phyloP scores from a whole-genome alignment of 2,888 invertebrate species.

The Drosophila niveifrons region DNA sequence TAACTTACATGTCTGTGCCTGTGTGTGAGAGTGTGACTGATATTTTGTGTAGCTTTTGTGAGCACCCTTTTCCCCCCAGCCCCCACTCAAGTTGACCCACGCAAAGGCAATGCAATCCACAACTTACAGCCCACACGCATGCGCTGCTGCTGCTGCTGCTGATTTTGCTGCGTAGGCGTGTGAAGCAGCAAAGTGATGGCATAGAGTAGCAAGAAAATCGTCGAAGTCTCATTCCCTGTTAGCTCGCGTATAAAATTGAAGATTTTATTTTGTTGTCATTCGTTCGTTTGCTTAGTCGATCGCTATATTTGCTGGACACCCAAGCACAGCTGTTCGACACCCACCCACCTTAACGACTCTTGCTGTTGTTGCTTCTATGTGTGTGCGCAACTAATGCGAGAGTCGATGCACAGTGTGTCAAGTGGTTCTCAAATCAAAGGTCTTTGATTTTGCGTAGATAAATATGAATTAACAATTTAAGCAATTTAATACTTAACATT shows the following conservation, averaged over 20 bases:
- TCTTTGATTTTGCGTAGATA: not conserved
- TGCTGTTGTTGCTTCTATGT: conserved; percentile 38
- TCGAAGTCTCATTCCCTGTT: conserved; percentile 24
- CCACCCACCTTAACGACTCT: conserved; percentile 69
- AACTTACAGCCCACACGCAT: conserved; percentile 67
- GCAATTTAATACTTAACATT: no score
- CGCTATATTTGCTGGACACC: conserved; percentile 50
- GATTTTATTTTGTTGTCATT: conserved; percentile 32
- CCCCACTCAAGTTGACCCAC: conserved; percentile 46
- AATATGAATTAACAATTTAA: not conserved
- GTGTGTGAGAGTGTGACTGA: not conserved
- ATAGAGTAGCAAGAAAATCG: conserved; percentile 43
- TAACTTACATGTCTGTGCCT: not conserved
- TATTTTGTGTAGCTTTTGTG: conserved; percentile 24
- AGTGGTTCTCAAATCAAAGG: not conserved
- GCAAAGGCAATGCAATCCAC: conserved; percentile 43
- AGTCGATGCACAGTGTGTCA: conserved; percentile 52
- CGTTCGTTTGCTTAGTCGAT: conserved; percentile 32
- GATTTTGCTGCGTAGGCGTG: conserved; percentile 65
- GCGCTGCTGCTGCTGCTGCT: conserved; percentile 45
- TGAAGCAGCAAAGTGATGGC: conserved; percentile 40
- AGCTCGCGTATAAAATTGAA: conserved; percentile 58
- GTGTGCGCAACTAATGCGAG: conserved; percentile 29
- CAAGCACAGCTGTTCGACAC: conserved; percentile 66
- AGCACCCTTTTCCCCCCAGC: not conserved